These are phyloP conservation scores for Euplexia lucipara DNA, from an alignment of 2,888 invertebrate genomes.

Conservation along the genomic window DNA sequence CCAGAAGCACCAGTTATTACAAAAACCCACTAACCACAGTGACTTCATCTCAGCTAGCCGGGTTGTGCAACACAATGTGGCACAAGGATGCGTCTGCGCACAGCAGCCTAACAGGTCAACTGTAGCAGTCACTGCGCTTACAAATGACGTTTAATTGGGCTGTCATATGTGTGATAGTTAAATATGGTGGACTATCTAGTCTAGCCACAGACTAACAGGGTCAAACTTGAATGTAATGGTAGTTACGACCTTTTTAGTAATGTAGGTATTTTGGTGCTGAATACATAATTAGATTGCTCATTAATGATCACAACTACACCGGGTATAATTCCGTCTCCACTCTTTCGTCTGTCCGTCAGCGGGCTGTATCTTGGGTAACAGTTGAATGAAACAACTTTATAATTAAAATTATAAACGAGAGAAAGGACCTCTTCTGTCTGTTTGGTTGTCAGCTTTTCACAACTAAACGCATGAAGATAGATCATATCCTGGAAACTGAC, in stretches of 20 bases:
- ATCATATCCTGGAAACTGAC: no score
- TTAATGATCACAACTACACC: no score
- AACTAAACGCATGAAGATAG: no score
- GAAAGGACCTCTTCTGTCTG: no score
- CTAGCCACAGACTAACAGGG: constrained; percentile 5
- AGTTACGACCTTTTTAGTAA: not conserved
- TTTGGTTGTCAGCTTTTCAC: no score
- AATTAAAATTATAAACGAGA: no score
- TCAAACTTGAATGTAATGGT: not conserved
- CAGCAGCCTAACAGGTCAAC: constrained; percentile 41
- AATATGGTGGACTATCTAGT: constrained; percentile 15
- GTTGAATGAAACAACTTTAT: no score
- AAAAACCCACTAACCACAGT: constrained; percentile 16
- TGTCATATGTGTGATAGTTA: constrained; percentile 7
- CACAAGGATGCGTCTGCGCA: constrained; percentile 60
- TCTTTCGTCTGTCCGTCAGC: no score
- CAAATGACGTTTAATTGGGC: constrained; percentile 42
- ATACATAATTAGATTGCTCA: not conserved
- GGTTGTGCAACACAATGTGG: constrained; percentile 57
- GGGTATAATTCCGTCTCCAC: no score
- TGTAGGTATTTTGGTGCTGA: not conserved
- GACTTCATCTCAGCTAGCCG: constrained; percentile 36
- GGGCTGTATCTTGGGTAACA: no score
- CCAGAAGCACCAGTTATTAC: constrained; percentile 12
- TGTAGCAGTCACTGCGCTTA: constrained; percentile 41